phyloP scores from a whole-genome alignment of 2,797 vertebrate genomes.

The Acanthis flammea region DNA sequence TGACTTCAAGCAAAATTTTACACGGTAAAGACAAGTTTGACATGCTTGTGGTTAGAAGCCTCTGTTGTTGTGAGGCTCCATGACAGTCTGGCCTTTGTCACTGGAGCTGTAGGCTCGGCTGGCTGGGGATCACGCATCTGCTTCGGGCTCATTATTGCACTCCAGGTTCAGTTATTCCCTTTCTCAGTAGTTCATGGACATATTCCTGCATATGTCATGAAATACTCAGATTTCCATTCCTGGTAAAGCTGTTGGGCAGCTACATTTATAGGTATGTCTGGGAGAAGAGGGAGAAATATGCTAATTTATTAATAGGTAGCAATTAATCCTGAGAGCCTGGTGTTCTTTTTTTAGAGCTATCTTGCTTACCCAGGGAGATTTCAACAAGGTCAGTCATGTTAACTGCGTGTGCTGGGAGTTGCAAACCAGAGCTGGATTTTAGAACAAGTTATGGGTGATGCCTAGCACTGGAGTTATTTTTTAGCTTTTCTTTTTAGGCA shows the following conservation, averaged over 20 bases:
- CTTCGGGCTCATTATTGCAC: not conserved
- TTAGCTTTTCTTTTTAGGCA: not conserved
- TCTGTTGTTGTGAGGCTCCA: not conserved
- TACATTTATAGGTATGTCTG: not conserved
- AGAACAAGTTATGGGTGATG: not conserved
- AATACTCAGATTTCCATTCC: not conserved
- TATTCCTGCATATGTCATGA: not conserved
- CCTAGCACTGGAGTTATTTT: not conserved
- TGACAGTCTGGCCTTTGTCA: not conserved
- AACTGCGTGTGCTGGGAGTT: not conserved
- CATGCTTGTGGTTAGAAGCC: not conserved
- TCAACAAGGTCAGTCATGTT: not conserved
- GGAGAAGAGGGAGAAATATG: not conserved
- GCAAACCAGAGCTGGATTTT: not conserved
- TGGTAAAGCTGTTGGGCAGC: not conserved
- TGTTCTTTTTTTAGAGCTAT: slow-evolving; percentile 11
- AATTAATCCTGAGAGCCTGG: not conserved
- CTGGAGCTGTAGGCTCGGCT: not conserved
- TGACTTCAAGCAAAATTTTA: slow-evolving; percentile 44
- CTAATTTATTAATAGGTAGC: slow-evolving; percentile 26
- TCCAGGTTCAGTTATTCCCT: not conserved
- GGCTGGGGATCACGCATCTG: fast-evolving
- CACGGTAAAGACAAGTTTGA: not conserved
- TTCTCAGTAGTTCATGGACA: not conserved
- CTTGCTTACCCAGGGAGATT: slow-evolving; percentile 1